Evolutionary conservation across 1,140 invertebrate genomes (phyloP).

Genomic region (Caenorhabditis latens): DNA sequence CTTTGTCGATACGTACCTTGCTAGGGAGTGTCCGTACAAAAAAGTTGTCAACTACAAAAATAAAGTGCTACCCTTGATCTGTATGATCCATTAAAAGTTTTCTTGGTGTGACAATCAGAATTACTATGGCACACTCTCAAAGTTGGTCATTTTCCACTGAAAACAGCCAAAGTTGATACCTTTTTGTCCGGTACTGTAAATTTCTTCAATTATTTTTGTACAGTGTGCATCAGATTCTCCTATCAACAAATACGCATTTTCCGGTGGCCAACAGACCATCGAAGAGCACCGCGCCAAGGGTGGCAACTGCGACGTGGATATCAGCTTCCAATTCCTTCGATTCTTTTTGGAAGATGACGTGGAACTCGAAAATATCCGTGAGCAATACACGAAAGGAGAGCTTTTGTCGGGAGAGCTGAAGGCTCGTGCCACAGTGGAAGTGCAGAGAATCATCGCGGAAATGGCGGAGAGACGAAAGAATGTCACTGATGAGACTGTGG

Average conservation of each 20-base stretch:
- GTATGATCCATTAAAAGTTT: too few relatives aligned
- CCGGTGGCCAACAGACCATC: conserved; percentile 91
- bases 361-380: conserved; percentile 86
- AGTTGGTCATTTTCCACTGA: too few relatives aligned
- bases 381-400: conserved; percentile 89
- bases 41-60: too few relatives aligned
- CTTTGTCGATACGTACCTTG: too few relatives aligned
- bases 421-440: conserved; percentile 86
- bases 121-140: too few relatives aligned
- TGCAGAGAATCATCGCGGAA: conserved; percentile 84
- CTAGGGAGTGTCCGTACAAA: too few relatives aligned
- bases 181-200: too few relatives aligned
- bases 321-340: conserved; percentile 92
- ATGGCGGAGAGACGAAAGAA: conserved; percentile 87
- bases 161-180: too few relatives aligned
- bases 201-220: too few relatives aligned
- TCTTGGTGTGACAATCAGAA: too few relatives aligned
- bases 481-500: conserved; percentile 88
- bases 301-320: conserved; percentile 95
- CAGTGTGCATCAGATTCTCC: too few relatives aligned
- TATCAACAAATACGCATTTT: conserved; percentile 99
- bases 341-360: conserved; percentile 97
- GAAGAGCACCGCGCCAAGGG: conserved; percentile 89
- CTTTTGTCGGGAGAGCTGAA: conserved; percentile 94
- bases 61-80: too few relatives aligned